These are phyloP conservation scores for Agriotes lineatus DNA, from an alignment of 2,888 invertebrate species.

Conservation along the genomic window DNA sequence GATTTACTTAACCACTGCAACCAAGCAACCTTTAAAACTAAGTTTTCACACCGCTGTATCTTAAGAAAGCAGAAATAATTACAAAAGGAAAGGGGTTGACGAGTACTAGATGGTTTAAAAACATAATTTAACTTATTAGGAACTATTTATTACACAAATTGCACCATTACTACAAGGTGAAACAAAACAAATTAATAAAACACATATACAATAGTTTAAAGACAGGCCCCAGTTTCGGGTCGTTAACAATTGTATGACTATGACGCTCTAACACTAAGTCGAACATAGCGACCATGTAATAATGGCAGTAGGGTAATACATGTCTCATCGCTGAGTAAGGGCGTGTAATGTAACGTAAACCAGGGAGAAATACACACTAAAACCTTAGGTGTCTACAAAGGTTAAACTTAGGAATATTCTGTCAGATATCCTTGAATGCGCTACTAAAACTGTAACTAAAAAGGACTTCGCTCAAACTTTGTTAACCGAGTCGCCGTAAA, in stretches of 20 bases:
- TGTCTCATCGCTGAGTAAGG: neutral
- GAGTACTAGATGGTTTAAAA: too few relatives aligned
- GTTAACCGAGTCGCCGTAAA: neutral
- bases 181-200: constrained; percentile 30
- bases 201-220: neutral
- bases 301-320: constrained; percentile 26
- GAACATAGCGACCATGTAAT: constrained; percentile 27
- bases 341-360: neutral
- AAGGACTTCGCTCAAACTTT: neutral
- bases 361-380: constrained; percentile 20
- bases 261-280: neutral
- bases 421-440: neutral
- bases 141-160: constrained; percentile 53
- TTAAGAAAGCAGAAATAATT: too few relatives aligned
- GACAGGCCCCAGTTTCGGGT: neutral
- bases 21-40: too few relatives aligned
- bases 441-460: neutral
- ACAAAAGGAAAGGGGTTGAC: too few relatives aligned
- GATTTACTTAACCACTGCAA: too few relatives aligned
- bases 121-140: constrained; percentile 42
- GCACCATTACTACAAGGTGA: constrained; percentile 51
- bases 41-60: too few relatives aligned
- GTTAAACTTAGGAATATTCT: neutral
- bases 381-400: constrained; percentile 6
- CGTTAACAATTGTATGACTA: constrained; percentile 2